Base-by-base conservation (phyloP, 2,888 invertebrate species). In the Phengaris alcon region DNA sequence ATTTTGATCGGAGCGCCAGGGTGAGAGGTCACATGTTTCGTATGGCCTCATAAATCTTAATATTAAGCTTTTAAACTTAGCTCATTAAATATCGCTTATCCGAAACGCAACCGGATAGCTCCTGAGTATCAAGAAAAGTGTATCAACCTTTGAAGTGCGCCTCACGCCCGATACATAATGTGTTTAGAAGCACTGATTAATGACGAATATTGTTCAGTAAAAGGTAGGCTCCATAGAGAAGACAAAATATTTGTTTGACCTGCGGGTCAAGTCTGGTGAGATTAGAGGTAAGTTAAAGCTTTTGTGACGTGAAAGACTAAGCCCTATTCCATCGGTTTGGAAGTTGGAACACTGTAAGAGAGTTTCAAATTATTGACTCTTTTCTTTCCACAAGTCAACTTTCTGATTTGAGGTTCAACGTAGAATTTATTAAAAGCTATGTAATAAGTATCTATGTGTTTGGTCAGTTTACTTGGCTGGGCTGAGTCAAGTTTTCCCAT, bases 21-120 rank as follows among this genome's bases (percentile, higher is more conserved):
- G 52, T 72, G 52, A 72, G 52, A 54, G 72, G 72, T 54, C 72
- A 72, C 52, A 52, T 72, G 10, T 52, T 54, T 10, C 4, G 4
- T 22, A 54, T 12, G 54, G 22, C 72, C 72, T 72, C 72, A 52
- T 72, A 72, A 72, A 72, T 72, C 72, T 52, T 54, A 72, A 72
- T 72, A 52, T 72, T 52, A 72, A 72, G 70, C 52, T 54, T 72
- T 15, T 72, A 72, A 72, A 52, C 54, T 72, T 15, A 69, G 48
- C 69, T 48, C 72, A 72, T 72, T 72, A 54, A 54, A 54, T 52
- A 72, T 52, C 72, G 72, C 51, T 72, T 72, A 72, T 72, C 22
- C 72, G 52, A 70, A 70, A 52, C 52, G 44, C 12, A n/a, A 70
- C 22, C 48, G 70, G 22, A 22, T 69, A 5, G 2, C 35, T 52